Conservation (phyloP, 1,140 invertebrate species). For the Caenorhabditis remanei region DNA sequence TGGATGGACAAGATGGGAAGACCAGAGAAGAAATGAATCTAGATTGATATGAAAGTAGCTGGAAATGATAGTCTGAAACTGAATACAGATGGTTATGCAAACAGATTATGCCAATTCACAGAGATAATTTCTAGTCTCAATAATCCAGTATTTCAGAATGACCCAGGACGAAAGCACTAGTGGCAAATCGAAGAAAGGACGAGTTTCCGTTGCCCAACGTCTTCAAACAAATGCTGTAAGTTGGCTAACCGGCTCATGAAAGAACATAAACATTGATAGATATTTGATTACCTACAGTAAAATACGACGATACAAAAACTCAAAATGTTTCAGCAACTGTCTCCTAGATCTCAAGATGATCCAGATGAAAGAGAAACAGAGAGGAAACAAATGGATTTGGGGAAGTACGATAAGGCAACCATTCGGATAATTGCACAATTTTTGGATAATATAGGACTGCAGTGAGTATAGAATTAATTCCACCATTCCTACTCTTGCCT, state of each 20-base stretch:
- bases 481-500: not conserved
- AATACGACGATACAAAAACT: not conserved
- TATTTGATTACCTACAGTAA: not conserved
- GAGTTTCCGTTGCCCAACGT: slow-evolving; percentile 1
- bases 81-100: no score
- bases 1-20: no score
- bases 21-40: no score
- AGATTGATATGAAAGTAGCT: no score
- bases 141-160: no score
- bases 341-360: slow-evolving; percentile 36
- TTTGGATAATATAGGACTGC: slow-evolving; percentile 32
- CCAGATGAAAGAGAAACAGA: not conserved
- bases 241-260: not conserved
- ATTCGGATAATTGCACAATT: slow-evolving; percentile 40
- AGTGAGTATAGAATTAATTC: not conserved
- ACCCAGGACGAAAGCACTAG: no score
- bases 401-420: slow-evolving; percentile 28
- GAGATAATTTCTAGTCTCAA: no score
- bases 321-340: not conserved
- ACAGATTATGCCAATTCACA: no score
- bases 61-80: no score
- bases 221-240: slow-evolving; percentile 22
- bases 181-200: no score
- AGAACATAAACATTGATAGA: not conserved
- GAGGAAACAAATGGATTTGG: not conserved